phyloP scores from a whole-genome alignment of 2,113 vertebrate species.

The Cettia cetti region DNA sequence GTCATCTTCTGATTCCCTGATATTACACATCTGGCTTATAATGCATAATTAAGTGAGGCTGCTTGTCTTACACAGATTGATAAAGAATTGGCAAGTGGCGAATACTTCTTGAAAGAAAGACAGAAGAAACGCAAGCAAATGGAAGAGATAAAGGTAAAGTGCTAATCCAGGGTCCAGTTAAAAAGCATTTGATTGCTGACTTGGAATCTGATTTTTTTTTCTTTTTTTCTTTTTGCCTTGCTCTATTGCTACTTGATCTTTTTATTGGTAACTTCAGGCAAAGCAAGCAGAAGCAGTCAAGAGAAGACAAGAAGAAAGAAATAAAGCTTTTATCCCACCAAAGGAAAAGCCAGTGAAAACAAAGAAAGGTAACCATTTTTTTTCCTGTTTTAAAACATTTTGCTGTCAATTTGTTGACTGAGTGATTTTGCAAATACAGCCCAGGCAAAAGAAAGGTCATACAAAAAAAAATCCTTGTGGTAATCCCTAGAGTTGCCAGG shows the following conservation, averaged over 20 bases:
- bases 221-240: not conserved
- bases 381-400: not conserved
- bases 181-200: not conserved
- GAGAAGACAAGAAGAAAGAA: slow-evolving; percentile 89
- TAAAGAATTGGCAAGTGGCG: slow-evolving; percentile 90
- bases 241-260: not conserved
- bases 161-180: not conserved
- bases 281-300: slow-evolving; percentile 87
- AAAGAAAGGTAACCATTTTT: slow-evolving; percentile 76
- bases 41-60: not conserved
- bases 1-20: not conserved
- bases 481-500: not conserved
- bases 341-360: slow-evolving; percentile 88
- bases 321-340: slow-evolving; percentile 94
- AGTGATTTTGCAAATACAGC: not conserved
- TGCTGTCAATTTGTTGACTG: not conserved
- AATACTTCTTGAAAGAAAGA: slow-evolving; percentile 91
- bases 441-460: not conserved
- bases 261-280: slow-evolving; percentile 70
- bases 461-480: not conserved
- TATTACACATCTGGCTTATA: not conserved
- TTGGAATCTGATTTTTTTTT: not conserved
- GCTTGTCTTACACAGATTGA: slow-evolving; percentile 78
- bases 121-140: slow-evolving; percentile 88
- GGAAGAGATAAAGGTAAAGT: slow-evolving; percentile 87